Conservation (phyloP, 2,113 vertebrate species). For the Puma concolor region DNA sequence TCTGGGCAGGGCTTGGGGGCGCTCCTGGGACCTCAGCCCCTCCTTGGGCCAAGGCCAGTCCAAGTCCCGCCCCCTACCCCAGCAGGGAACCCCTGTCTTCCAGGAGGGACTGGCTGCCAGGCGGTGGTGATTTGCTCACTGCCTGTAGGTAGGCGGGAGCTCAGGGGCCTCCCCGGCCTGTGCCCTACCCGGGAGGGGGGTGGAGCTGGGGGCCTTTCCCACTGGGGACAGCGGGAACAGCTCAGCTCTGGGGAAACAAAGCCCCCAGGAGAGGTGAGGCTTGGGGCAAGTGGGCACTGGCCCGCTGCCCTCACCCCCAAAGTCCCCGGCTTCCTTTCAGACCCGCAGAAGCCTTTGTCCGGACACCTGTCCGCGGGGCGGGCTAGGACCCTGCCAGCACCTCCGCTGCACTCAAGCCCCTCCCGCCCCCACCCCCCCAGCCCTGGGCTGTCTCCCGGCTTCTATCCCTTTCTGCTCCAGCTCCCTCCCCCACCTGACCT, state of each 20-base stretch:
- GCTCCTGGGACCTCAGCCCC: not conserved
- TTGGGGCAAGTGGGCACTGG: not conserved
- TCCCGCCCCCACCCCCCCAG: no score
- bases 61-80: not conserved
- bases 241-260: not conserved
- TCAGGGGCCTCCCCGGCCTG: fast-evolving
- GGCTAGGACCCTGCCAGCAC: not conserved
- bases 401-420: not conserved
- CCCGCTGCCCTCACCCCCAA: not conserved
- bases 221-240: not conserved
- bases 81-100: not conserved
- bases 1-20: fast-evolving
- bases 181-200: no score
- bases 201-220: not conserved
- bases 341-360: not conserved
- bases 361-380: not conserved
- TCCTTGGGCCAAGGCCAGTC: not conserved
- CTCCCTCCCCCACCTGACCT: not conserved
- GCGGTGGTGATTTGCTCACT: not conserved
- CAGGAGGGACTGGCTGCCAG: not conserved
- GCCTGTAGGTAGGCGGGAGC: not conserved
- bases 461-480: not conserved
- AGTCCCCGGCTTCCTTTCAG: not conserved
- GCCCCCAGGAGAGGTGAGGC: not conserved
- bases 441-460: not conserved